These are phyloP conservation scores for Tupaia chinensis DNA, from an alignment of 2,113 vertebrate species.

Conservation along the genomic window DNA sequence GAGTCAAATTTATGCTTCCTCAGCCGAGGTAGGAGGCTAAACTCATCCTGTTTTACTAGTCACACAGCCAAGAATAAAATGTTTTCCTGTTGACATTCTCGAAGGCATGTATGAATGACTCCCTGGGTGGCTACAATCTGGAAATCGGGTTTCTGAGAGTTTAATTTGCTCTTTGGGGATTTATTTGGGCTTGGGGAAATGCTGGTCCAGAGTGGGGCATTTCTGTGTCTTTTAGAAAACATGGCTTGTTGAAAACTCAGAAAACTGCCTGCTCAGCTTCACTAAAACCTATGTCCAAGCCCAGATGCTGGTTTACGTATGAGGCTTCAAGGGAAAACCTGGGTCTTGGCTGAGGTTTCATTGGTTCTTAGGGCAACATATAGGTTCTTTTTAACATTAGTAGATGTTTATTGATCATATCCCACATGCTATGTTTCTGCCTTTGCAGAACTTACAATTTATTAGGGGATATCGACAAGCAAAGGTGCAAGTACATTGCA, in stretches of 20 bases:
- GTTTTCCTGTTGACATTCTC: background rate
- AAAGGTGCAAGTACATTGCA: background rate
- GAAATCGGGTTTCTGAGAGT: conserved; percentile 18
- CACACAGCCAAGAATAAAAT: background rate
- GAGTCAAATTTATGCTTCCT: background rate
- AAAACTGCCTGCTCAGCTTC: background rate
- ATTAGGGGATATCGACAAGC: background rate
- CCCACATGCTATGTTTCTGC: background rate
- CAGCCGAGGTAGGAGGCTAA: background rate
- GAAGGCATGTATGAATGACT: background rate
- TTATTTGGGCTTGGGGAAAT: conserved; percentile 40
- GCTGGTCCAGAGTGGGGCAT: background rate
- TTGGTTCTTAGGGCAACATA: background rate
- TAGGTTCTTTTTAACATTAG: background rate
- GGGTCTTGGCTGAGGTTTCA: background rate
- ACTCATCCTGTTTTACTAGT: background rate
- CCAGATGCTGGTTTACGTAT: background rate
- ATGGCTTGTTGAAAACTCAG: background rate
- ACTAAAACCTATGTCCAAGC: background rate
- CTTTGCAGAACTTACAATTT: background rate
- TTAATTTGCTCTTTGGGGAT: conserved; percentile 55
- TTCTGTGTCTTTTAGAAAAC: conserved; percentile 47
- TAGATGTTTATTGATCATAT: background rate
- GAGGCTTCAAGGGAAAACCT: background rate
- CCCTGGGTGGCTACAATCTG: background rate